Base-by-base conservation (phyloP, 2,888 invertebrate genomes). In the Dysmachus trigonus region DNA sequence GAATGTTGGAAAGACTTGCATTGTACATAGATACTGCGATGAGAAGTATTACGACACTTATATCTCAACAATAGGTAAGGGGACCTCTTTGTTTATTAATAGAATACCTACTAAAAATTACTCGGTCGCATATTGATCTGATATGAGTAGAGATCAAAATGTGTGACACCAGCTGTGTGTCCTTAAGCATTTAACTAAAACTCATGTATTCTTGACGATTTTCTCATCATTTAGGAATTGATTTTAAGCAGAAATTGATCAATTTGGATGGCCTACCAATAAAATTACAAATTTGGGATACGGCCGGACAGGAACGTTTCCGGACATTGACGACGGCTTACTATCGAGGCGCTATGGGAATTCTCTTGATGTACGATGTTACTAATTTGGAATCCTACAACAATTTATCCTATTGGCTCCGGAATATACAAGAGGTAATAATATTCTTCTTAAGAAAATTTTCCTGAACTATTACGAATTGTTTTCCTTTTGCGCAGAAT, bases 271-370 rank as follows among this genome's bases (percentile, higher is more conserved):
- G 96, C 13, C 96, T 95, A 86, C 97, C 96, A 81, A 96, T 97
- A 89, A 97, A 97, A 88, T 88, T 92, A 84, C 92, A 92, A 91
- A 92, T 92, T 88, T 97, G 97, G 97, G 97, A 97, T 91, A 97
- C 97, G 0, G 97, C 97, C 10, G 97, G 97, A 0, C 90, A 92
- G 87, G 92, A 92, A 87, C 89, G 92, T 86, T 92, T 92, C 92
- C 93, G 97, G 53, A 97, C 97, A 8, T 92, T 97, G 88, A 97
- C 97, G 79, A 97, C 97, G 13, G 97, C 97, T 5, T 97, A 97
- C 92, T 97, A 97, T 92, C 93, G 97, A 76, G 97, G 97, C 4
- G 97, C 97, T 15, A 97, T 97, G 97, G 98, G 98, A 83, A 97
- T 98, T 89, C 94, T 97, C 76, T 94, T 98, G 30, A 96, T 98